Base-by-base conservation (phyloP, 1,140 invertebrate species). In the Elymnias hypermnestra region DNA sequence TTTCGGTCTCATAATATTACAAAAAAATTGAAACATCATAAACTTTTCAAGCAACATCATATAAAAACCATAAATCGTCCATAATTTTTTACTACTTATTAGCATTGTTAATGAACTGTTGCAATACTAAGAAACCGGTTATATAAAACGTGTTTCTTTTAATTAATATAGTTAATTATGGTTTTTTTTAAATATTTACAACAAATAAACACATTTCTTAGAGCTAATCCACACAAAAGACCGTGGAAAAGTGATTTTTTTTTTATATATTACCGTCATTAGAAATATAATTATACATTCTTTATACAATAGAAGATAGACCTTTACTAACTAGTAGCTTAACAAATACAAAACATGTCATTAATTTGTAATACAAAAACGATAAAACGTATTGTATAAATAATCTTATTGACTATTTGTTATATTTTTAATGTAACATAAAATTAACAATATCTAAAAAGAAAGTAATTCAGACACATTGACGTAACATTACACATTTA, bases 141-240 rank as follows among this genome's bases (percentile, higher is more conserved):
- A 35, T 19, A 12, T 35, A 17, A 29, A 49, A 41, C 22, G 46
- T 49, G 46, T 41, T 41, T 19, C 19, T 14, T 29, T 42, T 49
- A 49, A 49, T 49, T 41, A 49, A 41, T 36, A 12, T 36, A 25
- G 15, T 18, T 49, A 49, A 49, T 49, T 49, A 49, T 35, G 8
- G 28, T 33, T 17, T 35, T 49, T 42, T 25, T 10, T 15, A 7
- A 36, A 36, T 36, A 36, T 21, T 36, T 10, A 36, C 17, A 12
- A 36, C 19, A 36, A 36, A 36, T 36, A 19, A 10, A 10, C 17
- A 33, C 5, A 6, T 8, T 7, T 33, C 8, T 33, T 0, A 33
- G 7, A 1, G 2, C 6, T 15, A 7, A 8, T 15, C 13, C 29
- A 15, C 5, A 33, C 6, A 1, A 14, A 5, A 33, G 29, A 33